A percentile compares a stretch with the other conserved stretches of the same genome.
phyloP scores from a whole-genome alignment of 2,888 invertebrate genomes.

The Bhutanitis thaidina region DNA sequence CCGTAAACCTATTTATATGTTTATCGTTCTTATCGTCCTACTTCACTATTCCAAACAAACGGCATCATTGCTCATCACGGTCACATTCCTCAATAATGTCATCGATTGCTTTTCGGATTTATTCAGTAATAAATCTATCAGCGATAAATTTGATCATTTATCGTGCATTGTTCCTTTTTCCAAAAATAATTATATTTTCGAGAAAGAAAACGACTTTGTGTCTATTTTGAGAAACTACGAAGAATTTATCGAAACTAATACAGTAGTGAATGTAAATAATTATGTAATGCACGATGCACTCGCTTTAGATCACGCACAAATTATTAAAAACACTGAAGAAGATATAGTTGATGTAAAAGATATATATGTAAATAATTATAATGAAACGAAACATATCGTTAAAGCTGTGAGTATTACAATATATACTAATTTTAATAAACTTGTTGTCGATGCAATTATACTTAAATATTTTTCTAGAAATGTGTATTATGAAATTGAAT shows the following conservation, averaged over 20 bases:
- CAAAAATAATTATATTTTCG: conserved; percentile 59
- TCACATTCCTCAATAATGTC: conserved; percentile 39
- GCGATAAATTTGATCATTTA: conserved; percentile 33
- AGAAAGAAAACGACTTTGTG: conserved; percentile 48
- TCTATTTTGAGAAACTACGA: conserved; percentile 65
- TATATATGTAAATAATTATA: conserved; percentile 63
- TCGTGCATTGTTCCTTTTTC: conserved; percentile 51
- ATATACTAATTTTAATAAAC: conserved; percentile 73
- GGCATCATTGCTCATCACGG: conserved; percentile 30
- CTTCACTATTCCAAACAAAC: conserved; percentile 45
- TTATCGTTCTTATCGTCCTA: conserved; percentile 51
- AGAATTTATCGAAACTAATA: conserved; percentile 58
- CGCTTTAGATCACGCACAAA: conserved; percentile 69
- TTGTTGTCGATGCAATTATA: conserved; percentile 73
- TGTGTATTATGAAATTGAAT: conserved; percentile 72
- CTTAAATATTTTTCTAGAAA: conserved; percentile 79
- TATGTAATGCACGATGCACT: conserved; percentile 58
- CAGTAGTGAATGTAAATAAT: conserved; percentile 55
- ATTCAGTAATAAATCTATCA: conserved; percentile 37
- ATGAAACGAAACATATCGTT: conserved; percentile 74
- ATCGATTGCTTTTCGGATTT: conserved; percentile 68
- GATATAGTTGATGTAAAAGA: conserved; percentile 53
- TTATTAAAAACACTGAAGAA: conserved; percentile 49
- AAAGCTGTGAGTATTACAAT: conserved; percentile 79
- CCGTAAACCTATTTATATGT: conserved; percentile 44